phyloP scores from a whole-genome alignment of 2,797 vertebrate species.

The Ctenosaura bakeri region DNA sequence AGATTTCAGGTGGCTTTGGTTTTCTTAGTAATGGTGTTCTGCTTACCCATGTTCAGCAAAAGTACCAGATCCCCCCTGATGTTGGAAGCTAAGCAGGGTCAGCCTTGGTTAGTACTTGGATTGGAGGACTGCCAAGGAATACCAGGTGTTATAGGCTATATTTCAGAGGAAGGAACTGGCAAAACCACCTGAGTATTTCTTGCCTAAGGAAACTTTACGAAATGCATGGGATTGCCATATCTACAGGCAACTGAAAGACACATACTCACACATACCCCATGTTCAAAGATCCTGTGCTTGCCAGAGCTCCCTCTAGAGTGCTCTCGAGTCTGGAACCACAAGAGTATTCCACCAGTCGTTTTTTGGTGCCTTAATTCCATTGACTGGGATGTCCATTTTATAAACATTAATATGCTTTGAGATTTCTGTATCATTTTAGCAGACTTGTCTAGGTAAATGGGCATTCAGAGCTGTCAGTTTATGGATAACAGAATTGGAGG shows the following conservation, averaged over 20 bases:
- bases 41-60: not conserved
- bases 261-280: too few relatives aligned
- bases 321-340: not conserved
- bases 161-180: too few relatives aligned
- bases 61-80: too few relatives aligned
- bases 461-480: not conserved
- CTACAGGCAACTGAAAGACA: too few relatives aligned
- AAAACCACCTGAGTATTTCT: too few relatives aligned
- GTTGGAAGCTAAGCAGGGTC: too few relatives aligned
- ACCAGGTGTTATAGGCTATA: too few relatives aligned
- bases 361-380: not conserved
- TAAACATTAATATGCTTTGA: not conserved
- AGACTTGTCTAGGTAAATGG: not conserved
- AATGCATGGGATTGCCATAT: too few relatives aligned
- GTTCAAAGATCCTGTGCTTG: not conserved
- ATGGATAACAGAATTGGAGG: not conserved
- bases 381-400: not conserved
- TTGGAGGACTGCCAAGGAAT: too few relatives aligned
- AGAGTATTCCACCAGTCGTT: not conserved
- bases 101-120: too few relatives aligned
- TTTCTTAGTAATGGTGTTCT: not conserved
- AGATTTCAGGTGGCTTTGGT: not conserved
- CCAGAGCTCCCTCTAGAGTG: constrained; percentile 7
- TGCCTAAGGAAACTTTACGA: too few relatives aligned
- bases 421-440: not conserved